Percentiles rank a stretch among this genome's conserved stretches.
Evolutionary conservation across 2,113 vertebrate genomes (phyloP).

Genomic region (Anthoscopus minutus): DNA sequence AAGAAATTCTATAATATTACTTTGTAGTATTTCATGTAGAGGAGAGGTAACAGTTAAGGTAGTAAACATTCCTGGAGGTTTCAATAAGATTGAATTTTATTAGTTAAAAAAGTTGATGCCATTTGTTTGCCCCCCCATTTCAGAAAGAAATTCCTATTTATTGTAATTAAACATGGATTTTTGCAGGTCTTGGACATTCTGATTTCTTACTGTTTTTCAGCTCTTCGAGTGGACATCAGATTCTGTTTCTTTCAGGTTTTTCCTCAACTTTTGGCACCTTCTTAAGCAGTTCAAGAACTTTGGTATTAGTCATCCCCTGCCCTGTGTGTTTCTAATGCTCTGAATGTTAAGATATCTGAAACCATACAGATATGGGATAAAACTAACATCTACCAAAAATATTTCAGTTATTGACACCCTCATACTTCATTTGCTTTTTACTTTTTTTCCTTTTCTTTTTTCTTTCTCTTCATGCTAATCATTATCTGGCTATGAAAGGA

Average conservation of each 20-base stretch:
- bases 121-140: background rate
- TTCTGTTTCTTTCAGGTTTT: background rate
- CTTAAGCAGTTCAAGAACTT: background rate
- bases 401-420: background rate
- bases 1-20: background rate
- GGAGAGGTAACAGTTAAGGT: background rate
- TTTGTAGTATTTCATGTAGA: background rate
- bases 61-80: background rate
- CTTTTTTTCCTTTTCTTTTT: constrained; percentile 57
- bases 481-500: constrained; percentile 68
- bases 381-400: background rate
- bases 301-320: background rate
- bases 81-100: background rate
- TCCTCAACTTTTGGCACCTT: background rate
- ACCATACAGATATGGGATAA: background rate
- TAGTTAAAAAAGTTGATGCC: background rate
- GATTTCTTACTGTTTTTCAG: constrained; percentile 1
- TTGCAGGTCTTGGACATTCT: background rate
- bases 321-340: background rate
- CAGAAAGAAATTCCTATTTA: background rate
- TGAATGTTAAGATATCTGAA: background rate
- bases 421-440: constrained; percentile 63
- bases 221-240: background rate
- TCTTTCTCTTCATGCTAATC: constrained; percentile 60
- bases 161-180: background rate